Conservation (phyloP, 2,888 invertebrate species). For the Amphipyra tragopoginis region DNA sequence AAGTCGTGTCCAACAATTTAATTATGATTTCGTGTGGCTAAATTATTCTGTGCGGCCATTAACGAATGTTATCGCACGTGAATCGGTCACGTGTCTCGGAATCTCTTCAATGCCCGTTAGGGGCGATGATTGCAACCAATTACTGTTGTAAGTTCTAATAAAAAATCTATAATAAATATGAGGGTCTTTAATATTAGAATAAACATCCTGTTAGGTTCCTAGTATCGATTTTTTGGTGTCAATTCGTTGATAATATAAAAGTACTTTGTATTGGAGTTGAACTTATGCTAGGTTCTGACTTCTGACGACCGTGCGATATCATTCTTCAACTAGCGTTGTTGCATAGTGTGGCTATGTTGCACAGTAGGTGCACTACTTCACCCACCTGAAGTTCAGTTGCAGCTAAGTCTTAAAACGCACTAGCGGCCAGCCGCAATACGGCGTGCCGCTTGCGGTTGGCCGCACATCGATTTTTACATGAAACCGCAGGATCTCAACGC, state of each 20-base stretch:
- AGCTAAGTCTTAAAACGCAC: too few relatives aligned
- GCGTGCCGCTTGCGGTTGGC: too few relatives aligned
- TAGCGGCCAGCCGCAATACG: too few relatives aligned
- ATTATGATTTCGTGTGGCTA: constrained; percentile 33
- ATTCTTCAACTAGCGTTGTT: too few relatives aligned
- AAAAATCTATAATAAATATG: constrained; percentile 9
- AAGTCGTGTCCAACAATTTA: constrained; percentile 31
- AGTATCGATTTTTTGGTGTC: constrained; percentile 12
- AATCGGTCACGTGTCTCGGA: constrained; percentile 46
- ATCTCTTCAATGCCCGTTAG: constrained; percentile 26
- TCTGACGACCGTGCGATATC: too few relatives aligned
- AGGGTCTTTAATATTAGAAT: background rate
- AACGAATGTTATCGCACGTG: constrained; percentile 40
- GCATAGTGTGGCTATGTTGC: too few relatives aligned
- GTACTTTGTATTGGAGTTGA: background rate
- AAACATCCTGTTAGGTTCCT: background rate
- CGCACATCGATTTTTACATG: too few relatives aligned
- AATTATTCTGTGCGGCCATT: constrained; percentile 11
- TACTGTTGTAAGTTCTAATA: constrained; percentile 10
- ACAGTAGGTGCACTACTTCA: too few relatives aligned
- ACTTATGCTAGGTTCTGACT: too few relatives aligned
- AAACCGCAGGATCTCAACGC: too few relatives aligned
- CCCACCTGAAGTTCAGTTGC: too few relatives aligned
- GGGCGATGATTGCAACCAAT: constrained; percentile 48
- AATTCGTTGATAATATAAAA: background rate